Conservation (phyloP, 2,888 invertebrate genomes). For the Carpatolechia fugitivella region DNA sequence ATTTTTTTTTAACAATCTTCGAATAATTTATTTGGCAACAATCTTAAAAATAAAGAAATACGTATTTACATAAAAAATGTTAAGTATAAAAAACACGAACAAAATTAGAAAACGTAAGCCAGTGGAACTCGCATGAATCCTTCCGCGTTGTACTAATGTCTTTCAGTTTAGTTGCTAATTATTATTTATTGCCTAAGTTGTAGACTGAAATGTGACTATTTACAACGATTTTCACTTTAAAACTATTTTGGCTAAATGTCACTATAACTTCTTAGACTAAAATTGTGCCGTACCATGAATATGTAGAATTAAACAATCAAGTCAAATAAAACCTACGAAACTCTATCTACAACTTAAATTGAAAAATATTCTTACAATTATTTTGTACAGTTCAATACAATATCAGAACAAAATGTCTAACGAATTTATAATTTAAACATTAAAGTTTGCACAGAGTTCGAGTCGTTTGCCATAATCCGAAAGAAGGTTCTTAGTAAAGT, state of each 20-base stretch:
- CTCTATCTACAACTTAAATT: slow-evolving; percentile 62
- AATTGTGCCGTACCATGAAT: slow-evolving; percentile 70
- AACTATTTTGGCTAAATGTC: slow-evolving; percentile 77
- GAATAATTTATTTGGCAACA: slow-evolving; percentile 17
- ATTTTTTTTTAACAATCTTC: slow-evolving; percentile 1
- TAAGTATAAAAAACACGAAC: not conserved
- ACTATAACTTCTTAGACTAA: slow-evolving; percentile 70
- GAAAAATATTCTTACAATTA: slow-evolving; percentile 57
- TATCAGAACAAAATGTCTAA: slow-evolving; percentile 50
- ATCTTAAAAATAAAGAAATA: not conserved
- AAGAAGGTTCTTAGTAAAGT: too few species aligned
- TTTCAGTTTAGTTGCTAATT: slow-evolving; percentile 56
- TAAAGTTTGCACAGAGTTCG: slow-evolving; percentile 27
- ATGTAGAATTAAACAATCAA: slow-evolving; percentile 29
- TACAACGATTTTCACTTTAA: slow-evolving; percentile 60
- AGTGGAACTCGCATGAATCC: slow-evolving; percentile 65
- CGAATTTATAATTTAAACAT: slow-evolving; percentile 45
- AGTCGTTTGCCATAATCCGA: not conserved
- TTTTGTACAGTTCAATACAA: slow-evolving; percentile 68
- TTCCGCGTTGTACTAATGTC: slow-evolving; percentile 64
- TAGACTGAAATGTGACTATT: slow-evolving; percentile 65
- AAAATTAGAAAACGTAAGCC: too few species aligned
- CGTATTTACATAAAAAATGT: slow-evolving; percentile 6
- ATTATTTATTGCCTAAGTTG: slow-evolving; percentile 52
- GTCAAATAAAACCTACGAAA: slow-evolving; percentile 29